A percentile compares a stretch with the other conserved stretches of the same genome.
phyloP scores from a whole-genome alignment of 2,113 vertebrate species.

The Eulemur rufifrons region DNA sequence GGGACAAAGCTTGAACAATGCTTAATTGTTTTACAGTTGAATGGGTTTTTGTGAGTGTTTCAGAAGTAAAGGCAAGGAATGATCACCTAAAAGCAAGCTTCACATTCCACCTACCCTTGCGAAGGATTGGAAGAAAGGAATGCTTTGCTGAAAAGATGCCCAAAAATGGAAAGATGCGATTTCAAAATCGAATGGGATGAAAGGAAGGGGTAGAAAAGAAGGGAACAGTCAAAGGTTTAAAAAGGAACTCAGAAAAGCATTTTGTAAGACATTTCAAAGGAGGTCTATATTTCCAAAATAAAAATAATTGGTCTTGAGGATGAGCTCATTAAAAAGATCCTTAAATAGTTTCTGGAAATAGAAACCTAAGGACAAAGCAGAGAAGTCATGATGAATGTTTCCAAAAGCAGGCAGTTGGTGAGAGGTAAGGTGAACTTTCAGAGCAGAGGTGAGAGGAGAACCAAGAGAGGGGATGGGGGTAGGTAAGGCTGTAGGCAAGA shows the following conservation, averaged over 20 bases:
- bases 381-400: background rate
- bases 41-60: background rate
- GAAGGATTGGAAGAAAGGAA: background rate
- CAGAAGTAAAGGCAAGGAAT: background rate
- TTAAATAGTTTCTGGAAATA: constrained; percentile 52
- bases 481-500: background rate
- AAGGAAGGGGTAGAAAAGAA: background rate
- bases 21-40: background rate
- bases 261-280: constrained; percentile 46
- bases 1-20: background rate
- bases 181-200: background rate
- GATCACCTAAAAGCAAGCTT: background rate
- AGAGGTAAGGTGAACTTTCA: background rate
- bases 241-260: constrained; percentile 35
- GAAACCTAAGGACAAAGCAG: background rate
- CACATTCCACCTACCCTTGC: background rate
- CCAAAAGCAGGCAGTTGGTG: background rate
- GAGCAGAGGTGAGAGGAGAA: background rate
- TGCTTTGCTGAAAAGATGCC: background rate
- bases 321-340: constrained; percentile 48
- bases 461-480: background rate
- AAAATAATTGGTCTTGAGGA: constrained; percentile 52
- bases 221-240: background rate
- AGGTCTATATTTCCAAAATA: constrained; percentile 48
- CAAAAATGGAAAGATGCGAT: background rate